These are phyloP conservation scores for Orientallactaga bullata DNA, from an alignment of 2,113 vertebrate genomes.

Conservation along the genomic window DNA sequence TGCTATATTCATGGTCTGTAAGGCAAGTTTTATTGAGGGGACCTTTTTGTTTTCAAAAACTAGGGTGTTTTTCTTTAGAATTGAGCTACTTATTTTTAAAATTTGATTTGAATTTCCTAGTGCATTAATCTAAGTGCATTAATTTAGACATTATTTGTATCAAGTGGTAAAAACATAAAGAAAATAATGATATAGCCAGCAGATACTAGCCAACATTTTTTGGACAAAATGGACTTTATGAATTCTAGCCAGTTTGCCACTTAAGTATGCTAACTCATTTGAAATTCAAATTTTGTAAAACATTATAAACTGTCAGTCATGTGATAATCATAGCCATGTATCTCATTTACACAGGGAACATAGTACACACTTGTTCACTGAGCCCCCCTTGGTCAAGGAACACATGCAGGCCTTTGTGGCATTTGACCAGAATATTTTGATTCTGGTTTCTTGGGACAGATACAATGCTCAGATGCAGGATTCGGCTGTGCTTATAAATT, in stretches of 20 bases:
- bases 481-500: constrained; percentile 71
- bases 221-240: not conserved
- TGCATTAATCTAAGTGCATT: not conserved
- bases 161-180: not conserved
- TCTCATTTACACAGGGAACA: not conserved
- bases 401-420: not conserved
- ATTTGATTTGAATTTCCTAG: not conserved
- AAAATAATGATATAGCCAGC: not conserved
- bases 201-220: not conserved
- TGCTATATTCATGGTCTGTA: not conserved
- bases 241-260: not conserved
- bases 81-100: not conserved
- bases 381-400: not conserved
- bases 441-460: constrained; percentile 41
- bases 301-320: not conserved
- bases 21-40: not conserved
- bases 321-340: not conserved
- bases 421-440: not conserved
- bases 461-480: constrained; percentile 51
- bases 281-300: not conserved
- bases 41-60: too few relatives aligned
- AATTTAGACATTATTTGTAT: not conserved
- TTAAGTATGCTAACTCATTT: not conserved
- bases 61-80: too few relatives aligned
- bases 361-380: not conserved